Evolutionary conservation across 2,797 vertebrate genomes (phyloP).

Genomic region (Leuciscus waleckii): DNA sequence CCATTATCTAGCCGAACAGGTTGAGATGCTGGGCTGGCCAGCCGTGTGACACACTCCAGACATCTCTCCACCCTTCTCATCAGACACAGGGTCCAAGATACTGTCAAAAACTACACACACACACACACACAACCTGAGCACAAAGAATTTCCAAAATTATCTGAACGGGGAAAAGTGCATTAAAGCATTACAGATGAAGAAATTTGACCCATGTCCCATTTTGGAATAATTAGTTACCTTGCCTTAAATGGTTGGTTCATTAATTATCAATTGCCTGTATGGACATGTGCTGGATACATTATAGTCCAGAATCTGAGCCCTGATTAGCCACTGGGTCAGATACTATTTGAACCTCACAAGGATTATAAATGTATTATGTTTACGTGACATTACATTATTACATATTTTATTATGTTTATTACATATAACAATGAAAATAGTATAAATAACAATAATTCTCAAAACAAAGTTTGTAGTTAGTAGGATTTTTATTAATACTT

Average conservation of each 20-base stretch:
- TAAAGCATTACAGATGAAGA: constrained; percentile 72
- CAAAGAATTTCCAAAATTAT: constrained; percentile 74
- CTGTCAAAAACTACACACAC: constrained; percentile 49
- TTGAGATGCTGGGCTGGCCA: constrained; percentile 69
- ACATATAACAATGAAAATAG: not conserved
- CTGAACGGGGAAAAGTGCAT: constrained; percentile 51
- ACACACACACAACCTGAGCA: constrained; percentile 58
- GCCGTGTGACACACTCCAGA: constrained; percentile 73
- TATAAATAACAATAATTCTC: not conserved
- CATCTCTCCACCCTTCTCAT: constrained; percentile 66
- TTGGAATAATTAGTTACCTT: constrained; percentile 80
- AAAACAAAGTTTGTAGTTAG: not conserved
- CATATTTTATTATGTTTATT: not conserved
- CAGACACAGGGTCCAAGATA: constrained; percentile 66
- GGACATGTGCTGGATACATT: constrained; percentile 63
- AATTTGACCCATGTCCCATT: constrained; percentile 75
- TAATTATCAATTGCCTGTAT: constrained; percentile 68
- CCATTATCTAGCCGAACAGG: constrained; percentile 73
- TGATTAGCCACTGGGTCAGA: constrained; percentile 49
- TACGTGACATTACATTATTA: constrained; percentile 6
- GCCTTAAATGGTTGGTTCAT: constrained; percentile 70
- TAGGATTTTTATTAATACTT: not conserved
- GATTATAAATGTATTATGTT: constrained; percentile 8
- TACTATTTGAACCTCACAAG: constrained; percentile 15
- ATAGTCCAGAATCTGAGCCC: constrained; percentile 40